These are phyloP conservation scores for Ramazzottius varieornatus DNA, from an alignment of 2,888 invertebrate species.

Conservation along the genomic window DNA sequence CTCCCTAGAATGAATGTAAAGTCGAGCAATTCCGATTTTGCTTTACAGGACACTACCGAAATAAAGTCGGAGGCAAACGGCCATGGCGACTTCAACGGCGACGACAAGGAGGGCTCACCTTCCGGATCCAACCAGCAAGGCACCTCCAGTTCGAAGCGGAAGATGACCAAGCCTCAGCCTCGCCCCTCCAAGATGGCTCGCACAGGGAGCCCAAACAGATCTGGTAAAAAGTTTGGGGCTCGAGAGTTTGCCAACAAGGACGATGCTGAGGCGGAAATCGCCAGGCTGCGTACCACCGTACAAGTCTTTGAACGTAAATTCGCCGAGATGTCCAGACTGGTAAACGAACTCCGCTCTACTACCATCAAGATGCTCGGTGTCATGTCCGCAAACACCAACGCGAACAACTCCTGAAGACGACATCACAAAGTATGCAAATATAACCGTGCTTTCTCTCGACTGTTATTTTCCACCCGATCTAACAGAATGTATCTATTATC, in stretches of 20 bases:
- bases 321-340: background rate
- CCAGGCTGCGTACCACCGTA: background rate
- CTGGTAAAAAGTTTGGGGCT: background rate
- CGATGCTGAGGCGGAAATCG: background rate
- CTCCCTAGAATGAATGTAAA: no score
- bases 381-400: background rate
- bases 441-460: no score
- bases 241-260: background rate
- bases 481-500: no score
- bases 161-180: background rate
- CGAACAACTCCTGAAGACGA: no score
- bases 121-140: background rate
- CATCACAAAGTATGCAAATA: no score
- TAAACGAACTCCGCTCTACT: background rate
- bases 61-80: no score
- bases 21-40: no score
- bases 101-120: background rate
- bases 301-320: background rate
- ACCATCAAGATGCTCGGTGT: constrained; percentile 3
- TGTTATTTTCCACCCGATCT: no score
- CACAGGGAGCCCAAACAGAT: background rate
- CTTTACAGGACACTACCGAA: no score
- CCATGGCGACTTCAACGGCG: background rate
- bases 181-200: background rate
- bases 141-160: background rate